These are phyloP conservation scores for Teleogryllus oceanicus DNA, from an alignment of 2,888 invertebrate genomes.

Conservation along the genomic window DNA sequence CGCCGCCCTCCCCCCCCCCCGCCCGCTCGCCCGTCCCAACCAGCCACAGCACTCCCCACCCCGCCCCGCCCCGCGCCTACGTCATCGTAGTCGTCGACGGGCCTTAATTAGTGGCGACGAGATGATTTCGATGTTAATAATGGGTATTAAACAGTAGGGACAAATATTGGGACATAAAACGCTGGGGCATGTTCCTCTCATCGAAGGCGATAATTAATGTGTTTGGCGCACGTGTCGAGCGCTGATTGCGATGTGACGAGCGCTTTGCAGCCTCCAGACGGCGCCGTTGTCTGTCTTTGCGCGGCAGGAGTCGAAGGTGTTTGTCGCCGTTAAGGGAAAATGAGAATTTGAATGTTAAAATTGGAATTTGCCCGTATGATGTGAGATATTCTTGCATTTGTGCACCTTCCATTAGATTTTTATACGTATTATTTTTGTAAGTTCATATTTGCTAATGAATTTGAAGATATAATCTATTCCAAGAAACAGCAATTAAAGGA, in stretches of 20 bases:
- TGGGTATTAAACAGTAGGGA: background rate
- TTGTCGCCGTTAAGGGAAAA: too few species aligned
- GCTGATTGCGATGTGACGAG: background rate
- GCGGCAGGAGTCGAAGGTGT: too few species aligned
- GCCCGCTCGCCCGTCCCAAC: background rate
- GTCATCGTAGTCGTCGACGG: background rate
- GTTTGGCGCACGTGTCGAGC: background rate
- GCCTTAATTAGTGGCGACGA: background rate
- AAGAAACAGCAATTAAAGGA: too few species aligned
- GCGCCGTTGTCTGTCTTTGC: too few species aligned
- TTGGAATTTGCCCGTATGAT: too few species aligned
- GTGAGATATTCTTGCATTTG: too few species aligned
- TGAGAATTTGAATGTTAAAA: too few species aligned
- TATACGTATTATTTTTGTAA: too few species aligned
- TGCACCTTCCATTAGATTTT: too few species aligned
- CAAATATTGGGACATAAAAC: conserved; percentile 6
- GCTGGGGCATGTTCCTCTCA: background rate
- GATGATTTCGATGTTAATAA: background rate
- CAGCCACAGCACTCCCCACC: background rate
- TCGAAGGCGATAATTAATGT: background rate
- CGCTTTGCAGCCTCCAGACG: background rate
- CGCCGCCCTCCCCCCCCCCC: background rate
- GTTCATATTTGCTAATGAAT: too few species aligned
- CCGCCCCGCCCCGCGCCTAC: background rate
- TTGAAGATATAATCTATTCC: too few species aligned